Evolutionary conservation across 2,888 invertebrate genomes (phyloP).

Genomic region (Micropterix aruncella): DNA sequence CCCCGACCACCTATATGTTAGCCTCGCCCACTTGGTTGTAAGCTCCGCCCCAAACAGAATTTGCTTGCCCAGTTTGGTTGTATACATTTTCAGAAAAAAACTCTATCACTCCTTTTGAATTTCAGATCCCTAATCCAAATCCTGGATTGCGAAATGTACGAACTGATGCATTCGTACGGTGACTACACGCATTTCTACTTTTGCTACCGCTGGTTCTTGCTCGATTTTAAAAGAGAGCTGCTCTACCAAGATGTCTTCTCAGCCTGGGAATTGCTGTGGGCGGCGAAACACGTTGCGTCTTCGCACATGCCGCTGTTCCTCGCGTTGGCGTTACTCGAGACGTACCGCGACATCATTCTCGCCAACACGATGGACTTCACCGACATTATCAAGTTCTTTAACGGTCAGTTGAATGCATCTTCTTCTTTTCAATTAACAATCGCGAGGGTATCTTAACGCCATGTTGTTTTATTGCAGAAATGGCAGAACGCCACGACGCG

Average conservation of each 20-base stretch:
- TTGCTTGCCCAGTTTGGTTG: no score
- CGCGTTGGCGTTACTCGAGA: slow-evolving; percentile 81
- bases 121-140: slow-evolving; percentile 67
- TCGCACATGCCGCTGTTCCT: slow-evolving; percentile 87
- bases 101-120: no score
- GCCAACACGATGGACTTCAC: slow-evolving; percentile 97
- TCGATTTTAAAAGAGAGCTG: slow-evolving; percentile 91
- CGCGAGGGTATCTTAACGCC: no score
- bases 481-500: slow-evolving; percentile 91
- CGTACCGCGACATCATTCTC: slow-evolving; percentile 86
- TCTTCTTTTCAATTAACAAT: slow-evolving; percentile 1
- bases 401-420: slow-evolving; percentile 61
- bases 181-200: slow-evolving; percentile 97
- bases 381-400: slow-evolving; percentile 96
- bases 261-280: slow-evolving; percentile 95
- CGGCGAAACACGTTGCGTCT: slow-evolving; percentile 76
- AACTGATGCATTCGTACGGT: slow-evolving; percentile 87
- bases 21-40: no score
- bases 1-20: no score
- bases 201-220: slow-evolving; percentile 92
- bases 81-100: no score
- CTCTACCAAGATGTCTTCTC: slow-evolving; percentile 87
- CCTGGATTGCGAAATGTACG: slow-evolving; percentile 85
- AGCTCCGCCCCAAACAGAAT: no score
- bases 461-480: slow-evolving; percentile 52